Base-by-base conservation (phyloP, 1,140 invertebrate species). In the Drosophila trapezifrons region DNA sequence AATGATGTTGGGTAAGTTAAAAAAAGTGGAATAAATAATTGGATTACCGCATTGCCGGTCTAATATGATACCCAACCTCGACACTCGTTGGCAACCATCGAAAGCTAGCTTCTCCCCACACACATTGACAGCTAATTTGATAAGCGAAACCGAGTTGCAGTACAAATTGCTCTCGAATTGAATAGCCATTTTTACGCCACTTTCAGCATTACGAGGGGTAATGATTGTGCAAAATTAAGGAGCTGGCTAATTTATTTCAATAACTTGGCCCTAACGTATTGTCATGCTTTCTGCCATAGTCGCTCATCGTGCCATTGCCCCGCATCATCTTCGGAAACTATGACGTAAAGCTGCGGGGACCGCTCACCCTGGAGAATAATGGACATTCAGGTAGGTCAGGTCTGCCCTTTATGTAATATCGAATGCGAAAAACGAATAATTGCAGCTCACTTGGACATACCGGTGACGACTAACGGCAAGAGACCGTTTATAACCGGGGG, bases 311-410 rank as follows among this genome's bases (percentile, higher is more conserved):
- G 8, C 93, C 94, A 2, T 93, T 95, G 40, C 95, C 94, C 2
- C 95, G 95, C 2, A 93, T 96, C 65, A 94, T 95, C 78, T 93
- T 95, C 72, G 93, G 94, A 56, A 94, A 94, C 22, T 96, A 95
- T 81, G 94, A 95, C 69, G 93, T 95, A 81, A 93, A 93, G 27
- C 90, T 96, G 0, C 93, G 93, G 17, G 90, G 90, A 18, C 94
- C 94, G 2, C 74, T 95, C 17, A 92, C 91, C n/a, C 85, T 95
- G 42, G 93, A 92, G 12, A 95, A 95, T 79, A 95, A 95, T 82
- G 95, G 95, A 42, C 94, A 96, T 90, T 95, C 95, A 64, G 94
- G 95, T 95, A 91, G 47, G 74, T 67, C 45, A 15, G 25, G 32
- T 32, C n/a, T 47, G 15, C 15, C 9, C 9, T 10, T 35, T 37